Percentiles rank a stretch among this genome's conserved stretches.
phyloP scores from a whole-genome alignment of 1,140 invertebrate genomes.

The Drosophila gunungcola region DNA sequence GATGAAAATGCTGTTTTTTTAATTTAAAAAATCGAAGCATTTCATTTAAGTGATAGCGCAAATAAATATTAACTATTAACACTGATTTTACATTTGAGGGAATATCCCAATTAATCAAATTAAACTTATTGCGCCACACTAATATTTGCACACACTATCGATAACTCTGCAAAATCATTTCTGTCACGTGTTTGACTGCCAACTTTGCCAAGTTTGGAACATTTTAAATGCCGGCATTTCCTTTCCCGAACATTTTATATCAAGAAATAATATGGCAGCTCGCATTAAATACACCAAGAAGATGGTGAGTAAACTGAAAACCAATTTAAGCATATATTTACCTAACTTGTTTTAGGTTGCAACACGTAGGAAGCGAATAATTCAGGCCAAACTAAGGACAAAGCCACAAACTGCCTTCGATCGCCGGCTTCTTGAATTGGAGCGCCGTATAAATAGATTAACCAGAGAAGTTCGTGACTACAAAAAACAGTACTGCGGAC shows the following conservation, averaged over 20 bases:
- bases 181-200: neutral
- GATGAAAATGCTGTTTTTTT: too few relatives aligned
- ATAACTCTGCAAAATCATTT: neutral
- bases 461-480: neutral
- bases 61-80: too few relatives aligned
- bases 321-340: neutral
- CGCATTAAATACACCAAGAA: neutral
- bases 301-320: neutral
- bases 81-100: too few relatives aligned
- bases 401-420: neutral
- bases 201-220: neutral
- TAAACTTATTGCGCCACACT: neutral
- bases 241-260: neutral
- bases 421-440: neutral
- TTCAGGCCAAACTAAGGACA: neutral
- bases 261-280: neutral
- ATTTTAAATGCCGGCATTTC: neutral
- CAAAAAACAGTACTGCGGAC: neutral
- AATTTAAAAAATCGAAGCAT: too few relatives aligned
- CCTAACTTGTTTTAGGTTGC: neutral
- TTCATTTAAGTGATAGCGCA: too few relatives aligned
- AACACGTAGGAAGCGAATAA: neutral
- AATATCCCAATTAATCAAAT: neutral
- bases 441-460: neutral
- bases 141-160: neutral